Percentiles rank a stretch among this genome's conserved stretches.
Conservation (phyloP, 92 coral and sea anemone genomes). For the Epizoanthus scotinus region DNA sequence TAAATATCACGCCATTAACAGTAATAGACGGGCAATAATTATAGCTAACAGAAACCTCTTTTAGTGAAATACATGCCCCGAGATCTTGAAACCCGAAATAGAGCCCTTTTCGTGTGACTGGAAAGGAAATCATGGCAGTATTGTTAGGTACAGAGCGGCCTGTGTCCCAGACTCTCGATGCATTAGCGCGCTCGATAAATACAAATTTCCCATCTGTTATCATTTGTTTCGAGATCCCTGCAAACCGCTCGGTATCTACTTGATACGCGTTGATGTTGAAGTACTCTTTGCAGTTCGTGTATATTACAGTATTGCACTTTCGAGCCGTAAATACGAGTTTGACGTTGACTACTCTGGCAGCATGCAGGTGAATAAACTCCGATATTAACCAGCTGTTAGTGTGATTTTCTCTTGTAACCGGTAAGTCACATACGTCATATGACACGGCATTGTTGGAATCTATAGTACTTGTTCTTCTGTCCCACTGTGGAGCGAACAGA, state of each 20-base stretch:
- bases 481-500: constrained; percentile 62
- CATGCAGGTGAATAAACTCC: constrained; percentile 61
- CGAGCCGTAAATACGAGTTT: constrained; percentile 65
- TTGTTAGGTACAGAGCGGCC: constrained; percentile 46
- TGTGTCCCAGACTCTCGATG: constrained; percentile 47
- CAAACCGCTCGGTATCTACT: constrained; percentile 28
- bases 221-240: constrained; percentile 42
- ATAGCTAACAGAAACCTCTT: constrained; percentile 47
- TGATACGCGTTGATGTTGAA: constrained; percentile 49
- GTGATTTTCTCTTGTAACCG: constrained; percentile 48
- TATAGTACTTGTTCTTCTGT: constrained; percentile 25
- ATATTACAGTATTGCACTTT: constrained; percentile 42
- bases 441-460: constrained; percentile 49
- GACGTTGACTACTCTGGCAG: constrained; percentile 53
- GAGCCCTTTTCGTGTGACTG: constrained; percentile 43
- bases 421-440: constrained; percentile 66
- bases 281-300: constrained; percentile 59
- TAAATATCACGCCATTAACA: constrained; percentile 51
- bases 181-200: constrained; percentile 45
- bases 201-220: constrained; percentile 52
- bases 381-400: constrained; percentile 78
- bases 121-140: constrained; percentile 40
- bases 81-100: constrained; percentile 71
- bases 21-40: constrained; percentile 48
- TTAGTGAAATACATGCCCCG: constrained; percentile 65